Evolutionary conservation across 2,888 invertebrate species (phyloP).

Genomic region (Scotopteryx bipunctaria): DNA sequence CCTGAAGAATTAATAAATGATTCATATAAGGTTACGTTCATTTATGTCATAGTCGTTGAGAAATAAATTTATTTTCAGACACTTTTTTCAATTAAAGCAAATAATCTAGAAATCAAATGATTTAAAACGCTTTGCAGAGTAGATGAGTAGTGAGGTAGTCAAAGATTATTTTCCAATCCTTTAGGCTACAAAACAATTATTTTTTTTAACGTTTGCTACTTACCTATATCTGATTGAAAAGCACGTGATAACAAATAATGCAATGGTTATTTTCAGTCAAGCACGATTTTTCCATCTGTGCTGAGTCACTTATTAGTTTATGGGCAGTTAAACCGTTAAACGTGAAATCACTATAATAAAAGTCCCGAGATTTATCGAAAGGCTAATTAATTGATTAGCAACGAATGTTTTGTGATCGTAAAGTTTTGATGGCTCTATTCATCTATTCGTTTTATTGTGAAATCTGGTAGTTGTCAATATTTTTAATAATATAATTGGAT

Average conservation of each 20-base stretch:
- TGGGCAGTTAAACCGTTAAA: conserved; percentile 32
- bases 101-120: no score
- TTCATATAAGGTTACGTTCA: conserved; percentile 21
- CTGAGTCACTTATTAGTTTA: conserved; percentile 29
- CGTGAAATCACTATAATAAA: conserved; percentile 34
- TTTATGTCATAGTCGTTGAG: neutral
- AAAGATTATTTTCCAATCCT: no score
- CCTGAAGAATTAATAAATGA: conserved; percentile 30
- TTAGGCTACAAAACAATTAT: no score
- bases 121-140: no score
- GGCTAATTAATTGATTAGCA: conserved; percentile 36
- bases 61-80: neutral
- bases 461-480: no score
- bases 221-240: no score
- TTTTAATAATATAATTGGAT: no score
- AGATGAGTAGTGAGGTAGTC: no score
- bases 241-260: neutral
- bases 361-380: conserved; percentile 30
- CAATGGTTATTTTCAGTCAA: conserved; percentile 1
- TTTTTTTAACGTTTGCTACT: no score
- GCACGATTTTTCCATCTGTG: conserved; percentile 5
- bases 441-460: conserved; percentile 9
- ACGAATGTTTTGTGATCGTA: conserved; percentile 29
- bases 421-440: conserved; percentile 28
- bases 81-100: no score